A percentile compares a stretch with the other conserved stretches of the same genome.
Conservation (phyloP, 1,140 invertebrate genomes). For the Brachionus sp. region DNA sequence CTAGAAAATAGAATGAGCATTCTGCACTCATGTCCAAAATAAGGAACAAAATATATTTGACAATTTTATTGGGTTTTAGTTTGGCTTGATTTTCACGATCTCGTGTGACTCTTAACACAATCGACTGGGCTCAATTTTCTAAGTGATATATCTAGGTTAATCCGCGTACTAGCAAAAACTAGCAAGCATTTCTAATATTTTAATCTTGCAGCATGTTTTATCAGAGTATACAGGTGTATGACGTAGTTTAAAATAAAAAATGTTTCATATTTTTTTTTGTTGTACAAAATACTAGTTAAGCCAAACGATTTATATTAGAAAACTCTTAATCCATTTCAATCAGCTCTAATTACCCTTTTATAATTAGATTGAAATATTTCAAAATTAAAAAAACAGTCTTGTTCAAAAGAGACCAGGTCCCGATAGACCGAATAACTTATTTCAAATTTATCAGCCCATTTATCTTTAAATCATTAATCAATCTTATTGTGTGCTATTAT, state of each 20-base stretch:
- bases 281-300: not conserved
- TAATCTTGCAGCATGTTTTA: not conserved
- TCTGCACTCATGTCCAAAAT: not conserved
- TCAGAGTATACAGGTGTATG: not conserved
- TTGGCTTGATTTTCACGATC: not conserved
- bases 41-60: not conserved
- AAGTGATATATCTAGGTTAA: constrained; percentile 1
- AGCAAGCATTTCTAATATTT: not conserved
- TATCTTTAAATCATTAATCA: constrained; percentile 42
- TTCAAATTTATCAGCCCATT: constrained; percentile 26
- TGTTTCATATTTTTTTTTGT: not conserved
- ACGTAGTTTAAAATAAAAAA: not conserved
- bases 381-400: constrained; percentile 25
- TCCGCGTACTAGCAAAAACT: not conserved
- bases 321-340: not conserved
- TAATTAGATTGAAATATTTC: constrained; percentile 19
- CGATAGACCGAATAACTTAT: constrained; percentile 5
- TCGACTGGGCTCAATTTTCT: not conserved
- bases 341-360: not conserved
- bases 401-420: not conserved
- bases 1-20: not conserved
- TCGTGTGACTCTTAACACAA: not conserved
- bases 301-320: not conserved
- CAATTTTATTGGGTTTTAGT: not conserved
- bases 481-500: constrained; percentile 23